These are phyloP conservation scores for Casuarius casuarius DNA, from an alignment of 2,113 vertebrate genomes.

Conservation along the genomic window DNA sequence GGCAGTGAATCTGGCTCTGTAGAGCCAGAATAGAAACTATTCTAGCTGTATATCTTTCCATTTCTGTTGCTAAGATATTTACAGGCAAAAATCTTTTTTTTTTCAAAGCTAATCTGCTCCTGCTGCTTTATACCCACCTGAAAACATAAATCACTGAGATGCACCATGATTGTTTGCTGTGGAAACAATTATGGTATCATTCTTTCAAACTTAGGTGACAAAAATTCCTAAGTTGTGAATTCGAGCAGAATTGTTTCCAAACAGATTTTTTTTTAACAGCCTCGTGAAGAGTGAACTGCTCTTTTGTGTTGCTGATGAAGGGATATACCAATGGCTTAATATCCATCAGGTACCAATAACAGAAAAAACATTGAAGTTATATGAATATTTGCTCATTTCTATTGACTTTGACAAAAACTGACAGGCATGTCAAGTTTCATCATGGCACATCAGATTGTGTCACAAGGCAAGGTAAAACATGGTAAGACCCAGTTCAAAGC, in stretches of 20 bases:
- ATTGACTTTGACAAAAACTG: constrained; percentile 65
- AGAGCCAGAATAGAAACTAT: constrained; percentile 6
- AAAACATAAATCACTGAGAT: neutral
- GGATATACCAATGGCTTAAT: neutral
- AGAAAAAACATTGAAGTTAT: constrained; percentile 23
- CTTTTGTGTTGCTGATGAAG: neutral
- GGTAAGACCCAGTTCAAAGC: constrained; percentile 27
- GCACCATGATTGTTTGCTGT: neutral
- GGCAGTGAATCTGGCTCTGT: neutral
- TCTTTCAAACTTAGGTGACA: neutral
- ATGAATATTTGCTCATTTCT: constrained; percentile 57
- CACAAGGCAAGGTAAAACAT: constrained; percentile 25
- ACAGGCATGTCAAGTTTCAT: constrained; percentile 66
- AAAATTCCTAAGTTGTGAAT: neutral
- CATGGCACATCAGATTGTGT: constrained; percentile 23
- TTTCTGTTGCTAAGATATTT: constrained; percentile 16
- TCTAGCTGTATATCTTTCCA: neutral
- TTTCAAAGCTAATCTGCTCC: neutral
- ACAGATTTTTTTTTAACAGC: neutral
- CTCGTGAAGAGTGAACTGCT: neutral
- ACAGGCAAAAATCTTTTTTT: neutral
- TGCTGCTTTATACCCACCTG: neutral
- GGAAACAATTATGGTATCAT: neutral
- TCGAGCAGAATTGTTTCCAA: neutral
- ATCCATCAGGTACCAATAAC: constrained; percentile 3